A percentile compares a stretch with the other conserved stretches of the same genome.
Conservation (phyloP, 2,888 invertebrate species). For the Atethmia centrago region DNA sequence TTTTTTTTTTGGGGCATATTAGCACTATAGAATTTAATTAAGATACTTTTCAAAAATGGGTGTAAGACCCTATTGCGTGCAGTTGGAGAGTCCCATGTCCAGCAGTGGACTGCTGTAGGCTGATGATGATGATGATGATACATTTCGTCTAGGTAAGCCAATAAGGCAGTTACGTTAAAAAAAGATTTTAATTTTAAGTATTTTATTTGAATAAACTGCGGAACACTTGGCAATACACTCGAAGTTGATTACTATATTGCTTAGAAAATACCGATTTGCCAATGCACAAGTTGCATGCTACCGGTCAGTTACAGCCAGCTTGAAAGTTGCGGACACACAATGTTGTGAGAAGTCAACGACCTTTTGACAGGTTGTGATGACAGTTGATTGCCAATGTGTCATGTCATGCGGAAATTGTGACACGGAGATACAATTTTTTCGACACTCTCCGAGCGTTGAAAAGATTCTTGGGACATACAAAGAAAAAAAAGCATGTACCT, state of each 20-base stretch:
- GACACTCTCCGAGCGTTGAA: neutral
- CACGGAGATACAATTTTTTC: neutral
- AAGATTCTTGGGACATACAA: neutral
- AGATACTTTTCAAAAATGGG: no score
- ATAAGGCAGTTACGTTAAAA: neutral
- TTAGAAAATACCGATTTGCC: slow-evolving; percentile 58
- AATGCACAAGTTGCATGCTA: slow-evolving; percentile 57
- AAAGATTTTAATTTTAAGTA: slow-evolving; percentile 7
- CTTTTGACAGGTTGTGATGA: slow-evolving; percentile 49
- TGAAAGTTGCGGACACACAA: slow-evolving; percentile 40
- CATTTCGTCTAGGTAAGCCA: neutral
- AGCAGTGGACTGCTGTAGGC: no score
- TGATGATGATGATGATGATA: no score
- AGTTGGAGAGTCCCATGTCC: no score
- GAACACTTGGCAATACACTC: slow-evolving; percentile 45
- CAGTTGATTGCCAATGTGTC: slow-evolving; percentile 16
- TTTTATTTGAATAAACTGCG: slow-evolving; percentile 44
- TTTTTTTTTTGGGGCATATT: no score
- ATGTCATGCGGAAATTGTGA: slow-evolving; percentile 1
- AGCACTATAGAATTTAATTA: no score
- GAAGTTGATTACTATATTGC: slow-evolving; percentile 58
- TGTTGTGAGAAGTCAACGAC: slow-evolving; percentile 44
- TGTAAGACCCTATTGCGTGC: no score
- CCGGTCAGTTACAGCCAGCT: slow-evolving; percentile 42
- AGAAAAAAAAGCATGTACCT: accelerated